Percentiles rank a stretch among this genome's conserved stretches.
Evolutionary conservation across 1,140 invertebrate species (phyloP).

Genomic region (Drosophila rhopaloa): DNA sequence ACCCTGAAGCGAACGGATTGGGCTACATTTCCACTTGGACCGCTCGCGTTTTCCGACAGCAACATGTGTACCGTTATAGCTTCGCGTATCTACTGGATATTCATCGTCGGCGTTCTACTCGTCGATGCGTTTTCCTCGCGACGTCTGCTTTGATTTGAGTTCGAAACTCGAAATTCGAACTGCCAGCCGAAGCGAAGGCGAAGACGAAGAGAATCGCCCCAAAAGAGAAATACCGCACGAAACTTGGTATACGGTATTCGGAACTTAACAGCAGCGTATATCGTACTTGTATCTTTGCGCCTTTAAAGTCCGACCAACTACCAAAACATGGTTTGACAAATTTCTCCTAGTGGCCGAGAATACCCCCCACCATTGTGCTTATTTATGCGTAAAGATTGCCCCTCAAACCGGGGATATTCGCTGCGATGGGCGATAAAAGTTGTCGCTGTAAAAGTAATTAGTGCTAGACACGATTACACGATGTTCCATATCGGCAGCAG

Average conservation of each 20-base stretch:
- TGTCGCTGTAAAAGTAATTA: conserved; percentile 56
- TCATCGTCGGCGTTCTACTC: conserved; percentile 43
- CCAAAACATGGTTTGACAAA: conserved; percentile 46
- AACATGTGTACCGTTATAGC: conserved; percentile 79
- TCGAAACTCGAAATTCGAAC: conserved; percentile 57
- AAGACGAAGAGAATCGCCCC: conserved; percentile 7
- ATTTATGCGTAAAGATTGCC: conserved; percentile 58
- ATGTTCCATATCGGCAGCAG: conserved; percentile 25
- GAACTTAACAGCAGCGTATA: conserved; percentile 27
- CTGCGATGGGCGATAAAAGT: conserved; percentile 56
- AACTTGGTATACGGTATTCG: conserved; percentile 65
- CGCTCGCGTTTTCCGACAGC: conserved; percentile 65
- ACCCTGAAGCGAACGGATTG: conserved; percentile 73
- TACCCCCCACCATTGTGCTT: conserved; percentile 7
- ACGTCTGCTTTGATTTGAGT: conserved; percentile 59
- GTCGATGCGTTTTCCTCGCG: conserved; percentile 31
- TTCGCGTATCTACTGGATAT: conserved; percentile 80
- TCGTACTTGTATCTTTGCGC: conserved; percentile 27
- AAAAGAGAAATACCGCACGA: neutral
- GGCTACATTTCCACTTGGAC: conserved; percentile 72
- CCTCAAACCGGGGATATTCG: conserved; percentile 45
- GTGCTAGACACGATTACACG: conserved; percentile 50
- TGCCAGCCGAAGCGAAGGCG: conserved; percentile 16
- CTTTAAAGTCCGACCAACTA: conserved; percentile 24
- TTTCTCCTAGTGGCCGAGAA: conserved; percentile 4